Evolutionary conservation across 2,888 invertebrate genomes (phyloP), one percentile per base, ranked within the genome.

Genomic region (Agrypnus murinus): DNA sequence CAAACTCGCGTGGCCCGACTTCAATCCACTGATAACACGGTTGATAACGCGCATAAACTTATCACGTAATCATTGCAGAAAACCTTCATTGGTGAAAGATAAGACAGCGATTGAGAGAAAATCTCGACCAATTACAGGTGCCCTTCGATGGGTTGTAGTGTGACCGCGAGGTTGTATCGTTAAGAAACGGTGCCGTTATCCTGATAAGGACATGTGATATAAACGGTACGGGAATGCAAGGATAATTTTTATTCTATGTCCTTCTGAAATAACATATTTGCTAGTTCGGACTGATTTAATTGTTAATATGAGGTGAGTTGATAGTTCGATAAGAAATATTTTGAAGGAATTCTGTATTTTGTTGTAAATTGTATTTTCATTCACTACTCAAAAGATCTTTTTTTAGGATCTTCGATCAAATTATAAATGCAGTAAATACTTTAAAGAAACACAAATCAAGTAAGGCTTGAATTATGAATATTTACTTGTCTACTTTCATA

Each of bases 1-100:
- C 82, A 81, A 81, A 81, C 82, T 82, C 82, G 82, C 82, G 82
- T 82, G 83, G 83, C 79, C 78, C 70, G 73, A 73, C 73, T 73
- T 70, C 62, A 82, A 81, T 78, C 75, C 78, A 69, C 76, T 79
- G 81, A 81, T 81, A 79, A 78, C 80, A 77, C 73, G 74, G 74
- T 68, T 73, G 75, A 73, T 73, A 70, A 66, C 69, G 69, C 66
- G 66, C 59, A 68, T 67, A 70, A 73, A 73, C 63, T 68, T 66
- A 70, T 66, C 65, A 70, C 53, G 69, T 67, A 70, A 67, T 70
- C 66, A 38, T 65, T 69, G 55, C 45, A 25, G 25, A 25, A 50
- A 34, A 46, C 57, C 36, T 57, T 46, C 36, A 40, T 65, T 62
- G 45, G 48, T 57, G 36, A 40, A 25, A 32, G 46, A 62, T 40